Conservation (phyloP, 1,140 invertebrate species). For the Schlechtendalia chinensis region DNA sequence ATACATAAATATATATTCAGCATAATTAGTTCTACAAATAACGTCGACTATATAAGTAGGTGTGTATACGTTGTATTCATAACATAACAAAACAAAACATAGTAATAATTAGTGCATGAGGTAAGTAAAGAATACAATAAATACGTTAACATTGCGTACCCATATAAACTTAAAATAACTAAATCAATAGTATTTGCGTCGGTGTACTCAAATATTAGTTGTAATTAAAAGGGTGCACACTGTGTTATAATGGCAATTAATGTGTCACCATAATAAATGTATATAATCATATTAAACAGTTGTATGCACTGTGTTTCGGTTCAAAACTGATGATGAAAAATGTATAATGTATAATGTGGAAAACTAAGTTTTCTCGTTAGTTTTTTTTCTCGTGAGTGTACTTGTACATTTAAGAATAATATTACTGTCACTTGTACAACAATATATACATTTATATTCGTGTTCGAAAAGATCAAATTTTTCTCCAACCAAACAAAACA, state of each 20-base stretch:
- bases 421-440: too few species aligned
- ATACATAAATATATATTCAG: neutral
- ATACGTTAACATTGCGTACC: neutral
- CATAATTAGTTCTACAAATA: slow-evolving; percentile 10
- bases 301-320: neutral
- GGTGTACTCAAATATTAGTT: neutral
- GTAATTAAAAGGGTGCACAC: slow-evolving; percentile 22
- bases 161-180: neutral
- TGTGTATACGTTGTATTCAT: neutral
- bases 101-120: neutral
- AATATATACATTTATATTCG: too few species aligned
- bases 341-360: too few species aligned
- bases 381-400: too few species aligned
- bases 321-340: too few species aligned
- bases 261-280: neutral
- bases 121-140: neutral
- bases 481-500: too few species aligned
- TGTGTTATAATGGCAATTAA: neutral
- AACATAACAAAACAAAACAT: too few species aligned
- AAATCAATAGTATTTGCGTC: slow-evolving; percentile 8
- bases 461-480: too few species aligned
- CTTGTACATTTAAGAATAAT: too few species aligned
- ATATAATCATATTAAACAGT: neutral
- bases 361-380: too few species aligned
- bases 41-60: too few species aligned